phyloP scores from a whole-genome alignment of 1,140 invertebrate genomes.

The Heliconius hermathena region DNA sequence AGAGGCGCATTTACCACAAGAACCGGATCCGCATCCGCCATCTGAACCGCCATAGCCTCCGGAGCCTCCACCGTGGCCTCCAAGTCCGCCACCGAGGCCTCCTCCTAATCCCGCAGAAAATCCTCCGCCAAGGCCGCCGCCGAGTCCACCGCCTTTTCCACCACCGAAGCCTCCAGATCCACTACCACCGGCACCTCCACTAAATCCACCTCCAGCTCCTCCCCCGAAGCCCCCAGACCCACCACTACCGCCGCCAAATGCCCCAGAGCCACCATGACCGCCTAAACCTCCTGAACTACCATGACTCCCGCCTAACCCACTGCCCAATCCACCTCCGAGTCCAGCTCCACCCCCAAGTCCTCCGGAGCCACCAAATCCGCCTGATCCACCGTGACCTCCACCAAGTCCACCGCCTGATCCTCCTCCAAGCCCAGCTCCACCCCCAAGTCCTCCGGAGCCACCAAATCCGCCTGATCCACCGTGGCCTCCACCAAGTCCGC shows the following conservation, averaged over 20 bases:
- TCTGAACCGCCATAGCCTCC: slow-evolving; percentile 46
- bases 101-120: not conserved
- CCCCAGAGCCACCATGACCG: slow-evolving; percentile 34
- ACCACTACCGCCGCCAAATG: slow-evolving; percentile 42
- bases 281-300: slow-evolving; percentile 35
- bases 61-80: slow-evolving; percentile 32
- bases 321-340: slow-evolving; percentile 31
- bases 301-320: slow-evolving; percentile 17
- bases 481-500: slow-evolving; percentile 50
- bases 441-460: slow-evolving; percentile 20
- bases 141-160: slow-evolving; percentile 25
- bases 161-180: not conserved
- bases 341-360: slow-evolving; percentile 50
- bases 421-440: slow-evolving; percentile 35
- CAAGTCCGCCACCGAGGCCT: slow-evolving; percentile 3
- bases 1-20: slow-evolving; percentile 39
- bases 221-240: slow-evolving; percentile 43
- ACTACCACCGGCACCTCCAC: slow-evolving; percentile 43
- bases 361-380: slow-evolving; percentile 38
- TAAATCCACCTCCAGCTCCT: slow-evolving; percentile 35
- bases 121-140: not conserved
- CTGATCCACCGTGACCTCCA: slow-evolving; percentile 21
- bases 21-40: slow-evolving; percentile 20
- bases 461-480: slow-evolving; percentile 21
- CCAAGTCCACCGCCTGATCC: slow-evolving; percentile 28